phyloP scores from a whole-genome alignment of 1,140 invertebrate species.

The Bemisia tabaci region DNA sequence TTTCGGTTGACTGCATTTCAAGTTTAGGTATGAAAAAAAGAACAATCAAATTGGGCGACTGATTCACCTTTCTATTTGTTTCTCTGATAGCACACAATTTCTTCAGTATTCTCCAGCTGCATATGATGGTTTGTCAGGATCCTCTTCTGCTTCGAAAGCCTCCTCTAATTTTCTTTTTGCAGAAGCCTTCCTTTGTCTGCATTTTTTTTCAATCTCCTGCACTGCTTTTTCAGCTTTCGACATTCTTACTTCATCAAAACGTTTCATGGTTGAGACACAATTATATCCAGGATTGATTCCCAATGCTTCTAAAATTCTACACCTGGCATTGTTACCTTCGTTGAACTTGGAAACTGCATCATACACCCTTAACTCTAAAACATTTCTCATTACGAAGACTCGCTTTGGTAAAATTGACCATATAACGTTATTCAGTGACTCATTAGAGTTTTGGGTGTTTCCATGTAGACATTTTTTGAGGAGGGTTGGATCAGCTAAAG shows the following conservation, averaged over 20 bases:
- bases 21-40: too few species aligned
- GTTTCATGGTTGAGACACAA: slow-evolving; percentile 2
- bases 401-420: not conserved
- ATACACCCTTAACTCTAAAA: not conserved
- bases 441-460: slow-evolving; percentile 6
- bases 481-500: slow-evolving; percentile 1
- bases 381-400: not conserved
- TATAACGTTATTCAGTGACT: slow-evolving; percentile 6
- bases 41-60: too few species aligned
- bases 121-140: not conserved
- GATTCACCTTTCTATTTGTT: too few species aligned
- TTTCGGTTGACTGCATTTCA: too few species aligned
- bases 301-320: slow-evolving; percentile 1
- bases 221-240: slow-evolving; percentile 5
- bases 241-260: not conserved
- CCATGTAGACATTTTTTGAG: slow-evolving; percentile 5
- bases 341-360: not conserved
- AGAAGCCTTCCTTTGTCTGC: not conserved
- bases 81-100: too few species aligned
- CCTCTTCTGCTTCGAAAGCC: not conserved
- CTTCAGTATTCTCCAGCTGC: not conserved
- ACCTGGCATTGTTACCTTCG: not conserved
- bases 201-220: not conserved
- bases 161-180: not conserved
- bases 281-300: not conserved